Conservation (phyloP, 1,140 invertebrate species). For the Euura lappo region DNA sequence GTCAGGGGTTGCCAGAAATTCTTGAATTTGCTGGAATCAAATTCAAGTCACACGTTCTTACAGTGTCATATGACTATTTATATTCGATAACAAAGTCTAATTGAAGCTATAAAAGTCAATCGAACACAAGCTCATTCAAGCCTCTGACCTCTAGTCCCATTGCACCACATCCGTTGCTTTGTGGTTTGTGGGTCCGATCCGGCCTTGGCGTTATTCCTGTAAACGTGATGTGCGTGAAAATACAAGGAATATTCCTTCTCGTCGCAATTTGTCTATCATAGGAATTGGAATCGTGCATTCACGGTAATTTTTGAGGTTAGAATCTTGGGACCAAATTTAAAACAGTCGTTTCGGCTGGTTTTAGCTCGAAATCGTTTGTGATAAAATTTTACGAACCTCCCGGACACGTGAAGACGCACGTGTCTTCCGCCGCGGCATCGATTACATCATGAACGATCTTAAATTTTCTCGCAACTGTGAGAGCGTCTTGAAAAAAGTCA, state of each 20-base stretch:
- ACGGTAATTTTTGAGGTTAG: no score
- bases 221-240: slow-evolving; percentile 39
- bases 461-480: slow-evolving; percentile 78
- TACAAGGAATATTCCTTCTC: neutral
- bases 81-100: neutral
- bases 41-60: no score
- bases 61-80: slow-evolving; percentile 2
- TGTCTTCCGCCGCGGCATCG: slow-evolving; percentile 82
- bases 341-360: slow-evolving; percentile 7
- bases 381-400: slow-evolving; percentile 58
- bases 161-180: slow-evolving; percentile 83
- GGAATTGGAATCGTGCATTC: neutral
- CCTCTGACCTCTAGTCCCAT: slow-evolving; percentile 61
- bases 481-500: slow-evolving; percentile 75
- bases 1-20: slow-evolving; percentile 76
- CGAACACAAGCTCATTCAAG: neutral
- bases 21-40: slow-evolving; percentile 70
- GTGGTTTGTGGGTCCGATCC: slow-evolving; percentile 75
- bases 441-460: slow-evolving; percentile 80
- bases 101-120: slow-evolving; percentile 3
- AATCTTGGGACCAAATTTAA: slow-evolving; percentile 25
- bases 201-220: slow-evolving; percentile 69
- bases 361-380: neutral
- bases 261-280: slow-evolving; percentile 5
- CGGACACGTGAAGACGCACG: slow-evolving; percentile 79